These are phyloP conservation scores for Orthosia cruda DNA, from an alignment of 2,888 invertebrate genomes.

Conservation along the genomic window DNA sequence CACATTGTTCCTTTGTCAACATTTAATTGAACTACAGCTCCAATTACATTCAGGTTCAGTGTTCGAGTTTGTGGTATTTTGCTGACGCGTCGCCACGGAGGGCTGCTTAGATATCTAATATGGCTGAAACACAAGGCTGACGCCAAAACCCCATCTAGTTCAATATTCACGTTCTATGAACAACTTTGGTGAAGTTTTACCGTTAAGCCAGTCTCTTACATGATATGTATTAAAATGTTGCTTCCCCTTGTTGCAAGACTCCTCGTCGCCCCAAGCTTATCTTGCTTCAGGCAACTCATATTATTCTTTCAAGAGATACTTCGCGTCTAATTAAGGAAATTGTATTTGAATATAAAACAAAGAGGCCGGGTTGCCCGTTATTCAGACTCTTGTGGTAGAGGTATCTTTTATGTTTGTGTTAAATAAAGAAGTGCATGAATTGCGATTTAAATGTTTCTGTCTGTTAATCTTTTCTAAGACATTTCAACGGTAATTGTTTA, in stretches of 20 bases:
- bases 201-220: constrained; percentile 68
- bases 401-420: constrained; percentile 76
- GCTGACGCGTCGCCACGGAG: constrained; percentile 26
- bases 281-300: constrained; percentile 76
- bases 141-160: constrained; percentile 5
- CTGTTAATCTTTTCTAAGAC: constrained; percentile 31
- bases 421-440: constrained; percentile 64
- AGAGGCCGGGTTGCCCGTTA: constrained; percentile 76
- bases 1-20: constrained; percentile 67
- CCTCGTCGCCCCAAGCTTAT: constrained; percentile 65
- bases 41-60: constrained; percentile 62
- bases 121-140: constrained; percentile 15
- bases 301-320: constrained; percentile 83
- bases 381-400: constrained; percentile 71
- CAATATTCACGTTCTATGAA: constrained; percentile 22
- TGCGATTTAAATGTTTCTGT: constrained; percentile 46
- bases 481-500: constrained; percentile 7
- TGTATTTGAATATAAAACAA: constrained; percentile 85
- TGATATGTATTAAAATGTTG: constrained; percentile 72
- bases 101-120: constrained; percentile 21
- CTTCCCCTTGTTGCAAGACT: constrained; percentile 65
- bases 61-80: constrained; percentile 63
- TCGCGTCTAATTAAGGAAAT: constrained; percentile 85
- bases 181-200: constrained; percentile 52
- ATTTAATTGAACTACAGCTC: constrained; percentile 69